Evolutionary conservation across 2,888 invertebrate genomes (phyloP).

Genomic region (Matsumyia berberina): DNA sequence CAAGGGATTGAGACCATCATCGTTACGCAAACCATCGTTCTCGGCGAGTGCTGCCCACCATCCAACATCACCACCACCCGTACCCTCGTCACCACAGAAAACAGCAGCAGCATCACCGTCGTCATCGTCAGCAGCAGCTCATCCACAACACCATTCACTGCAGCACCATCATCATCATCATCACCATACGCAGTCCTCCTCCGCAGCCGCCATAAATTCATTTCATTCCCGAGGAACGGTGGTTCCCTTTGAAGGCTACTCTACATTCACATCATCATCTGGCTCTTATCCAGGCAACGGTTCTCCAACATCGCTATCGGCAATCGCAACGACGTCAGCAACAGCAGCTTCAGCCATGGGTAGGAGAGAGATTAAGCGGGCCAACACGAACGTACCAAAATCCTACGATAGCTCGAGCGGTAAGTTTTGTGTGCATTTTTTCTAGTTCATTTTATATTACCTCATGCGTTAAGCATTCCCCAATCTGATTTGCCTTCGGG

Average conservation of each 20-base stretch:
- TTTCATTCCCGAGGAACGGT: conserved; percentile 67
- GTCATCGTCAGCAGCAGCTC: conserved; percentile 63
- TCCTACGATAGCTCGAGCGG: conserved; percentile 83
- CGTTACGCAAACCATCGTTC: conserved; percentile 83
- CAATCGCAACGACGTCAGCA: conserved; percentile 55
- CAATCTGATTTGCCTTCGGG: conserved; percentile 33
- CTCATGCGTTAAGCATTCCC: conserved; percentile 13
- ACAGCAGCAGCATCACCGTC: conserved; percentile 73
- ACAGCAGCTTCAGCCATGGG: conserved; percentile 80
- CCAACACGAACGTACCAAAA: conserved; percentile 83
- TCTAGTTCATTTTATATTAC: conserved; percentile 11
- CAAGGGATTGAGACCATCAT: conserved; percentile 84
- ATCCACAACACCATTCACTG: conserved; percentile 63
- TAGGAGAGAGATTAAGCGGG: conserved; percentile 84
- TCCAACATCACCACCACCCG: conserved; percentile 79
- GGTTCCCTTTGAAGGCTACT: conserved; percentile 67
- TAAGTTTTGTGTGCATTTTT: conserved; percentile 79
- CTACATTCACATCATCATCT: conserved; percentile 62
- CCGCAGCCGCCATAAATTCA: conserved; percentile 57
- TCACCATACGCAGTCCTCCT: conserved; percentile 69
- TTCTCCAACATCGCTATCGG: conserved; percentile 55
- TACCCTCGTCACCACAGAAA: conserved; percentile 78
- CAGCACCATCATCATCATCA: conserved; percentile 64
- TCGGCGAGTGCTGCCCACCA: conserved; percentile 81
- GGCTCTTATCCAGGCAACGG: conserved; percentile 61